Conservation (phyloP, 2,113 vertebrate genomes). For the Xenotilapia longispinis region DNA sequence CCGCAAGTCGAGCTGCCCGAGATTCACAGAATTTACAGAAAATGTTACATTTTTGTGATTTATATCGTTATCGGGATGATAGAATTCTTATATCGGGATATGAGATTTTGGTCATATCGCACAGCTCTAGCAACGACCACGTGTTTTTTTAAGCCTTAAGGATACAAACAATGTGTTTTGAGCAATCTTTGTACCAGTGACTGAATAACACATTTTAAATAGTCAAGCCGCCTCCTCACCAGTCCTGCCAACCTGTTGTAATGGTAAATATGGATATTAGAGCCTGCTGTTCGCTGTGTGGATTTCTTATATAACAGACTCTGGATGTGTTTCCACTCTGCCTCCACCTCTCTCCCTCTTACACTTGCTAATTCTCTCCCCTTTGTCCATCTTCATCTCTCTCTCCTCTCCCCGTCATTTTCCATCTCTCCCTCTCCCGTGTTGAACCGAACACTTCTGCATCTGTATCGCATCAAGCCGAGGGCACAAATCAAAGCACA, state of each 20-base stretch:
- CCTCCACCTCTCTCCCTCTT: constrained; percentile 6
- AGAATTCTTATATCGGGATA: background rate
- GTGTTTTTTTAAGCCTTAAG: background rate
- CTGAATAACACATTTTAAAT: background rate
- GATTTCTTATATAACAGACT: constrained; percentile 39
- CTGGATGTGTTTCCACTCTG: background rate
- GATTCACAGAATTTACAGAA: background rate
- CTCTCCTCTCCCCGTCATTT: background rate
- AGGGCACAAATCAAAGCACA: constrained; percentile 48
- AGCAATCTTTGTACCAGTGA: background rate
- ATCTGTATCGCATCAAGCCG: constrained; percentile 46
- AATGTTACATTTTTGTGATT: background rate
- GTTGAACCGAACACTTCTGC: constrained; percentile 41
- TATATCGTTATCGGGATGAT: fast-evolving
- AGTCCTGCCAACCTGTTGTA: constrained; percentile 30
- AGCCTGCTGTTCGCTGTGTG: background rate
- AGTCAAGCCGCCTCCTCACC: constrained; percentile 9
- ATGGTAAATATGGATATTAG: constrained; percentile 30
- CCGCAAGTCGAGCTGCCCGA: fast-evolving
- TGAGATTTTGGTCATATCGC: background rate
- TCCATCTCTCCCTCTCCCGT: background rate
- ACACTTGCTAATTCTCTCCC: constrained; percentile 3
- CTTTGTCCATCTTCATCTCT: constrained; percentile 9
- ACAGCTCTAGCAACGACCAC: background rate
- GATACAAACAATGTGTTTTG: background rate